Base-by-base conservation (phyloP, 2,888 invertebrate genomes). In the Plebejus argus region DNA sequence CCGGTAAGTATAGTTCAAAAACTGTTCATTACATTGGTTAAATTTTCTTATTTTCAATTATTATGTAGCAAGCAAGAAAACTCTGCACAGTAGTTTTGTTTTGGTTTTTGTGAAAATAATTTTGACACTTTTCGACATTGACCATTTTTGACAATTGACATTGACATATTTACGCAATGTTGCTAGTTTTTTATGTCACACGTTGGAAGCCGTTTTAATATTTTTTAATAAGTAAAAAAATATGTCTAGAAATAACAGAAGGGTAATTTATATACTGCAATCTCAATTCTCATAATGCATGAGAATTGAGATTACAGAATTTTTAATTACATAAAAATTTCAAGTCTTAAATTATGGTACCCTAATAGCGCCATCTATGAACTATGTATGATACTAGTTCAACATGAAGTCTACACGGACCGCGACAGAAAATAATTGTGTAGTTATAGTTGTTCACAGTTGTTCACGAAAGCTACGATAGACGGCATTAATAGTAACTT, bases 1-100 rank as follows among this genome's bases (percentile, higher is more conserved):
- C 76, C 86, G 92, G 93, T 93, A 84, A 91, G 93, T 91, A 53
- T 56, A 20, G 74, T 53, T 23, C 39, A 53, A 20, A 61, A 23
- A 61, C 61, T 20, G 8, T 39, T 39, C 45, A 45, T 45, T 10
- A 45, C 45, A 3, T 10, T 39, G 10, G 39, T 10, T 10, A 2
- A 10, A 39, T 39, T 1, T 45, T 45, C 45, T 45, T 1, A 45
- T 12, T 45, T 7, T 39, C 49, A 49, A 49, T 15, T 53, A 53
- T 53, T 53, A 53, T 53, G 15, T 18, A 15, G 45, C 53, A 53
- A 15, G 45, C 53, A 53, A 53, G 5, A 53, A 18, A 53, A 18
- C 5, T 53, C 53, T 15, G 7, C 45, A 3, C 45, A 10, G 45
- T 45, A 45, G 45, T 45, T 53, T 53, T 53, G 53, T 53, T 53